Base-by-base conservation (phyloP, 2,797 vertebrate genomes). In the Tenualosa ilisha region DNA sequence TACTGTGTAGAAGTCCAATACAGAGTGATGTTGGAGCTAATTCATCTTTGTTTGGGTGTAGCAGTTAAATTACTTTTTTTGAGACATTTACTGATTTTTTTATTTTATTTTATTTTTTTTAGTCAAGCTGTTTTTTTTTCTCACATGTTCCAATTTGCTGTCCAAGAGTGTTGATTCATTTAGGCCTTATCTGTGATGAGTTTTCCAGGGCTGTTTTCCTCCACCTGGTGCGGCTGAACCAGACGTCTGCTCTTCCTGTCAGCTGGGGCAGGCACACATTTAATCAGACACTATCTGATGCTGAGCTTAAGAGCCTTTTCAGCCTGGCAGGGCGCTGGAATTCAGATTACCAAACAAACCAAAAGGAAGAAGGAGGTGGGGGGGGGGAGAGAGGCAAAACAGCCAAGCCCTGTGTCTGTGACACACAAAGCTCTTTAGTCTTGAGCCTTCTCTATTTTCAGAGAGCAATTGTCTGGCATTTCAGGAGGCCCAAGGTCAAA, bases 401-500 rank as follows among this genome's bases (percentile, higher is more conserved):
- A 13, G 31, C 53, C 65, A 90, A 88, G 72, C 89, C 54, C 46
- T 83, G 26, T 81, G 37, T 88, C 87, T 86, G 89, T 88, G 83
- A 85, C 24, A 61, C 83, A 65, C 68, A 61, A 68, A 88, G 79
- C 89, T 88, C 86, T 82, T 85, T 87, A 90, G 90, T 94, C 90
- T 90, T 81, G 75, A 59, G 75, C 40, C 87, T 91, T 88, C 88
- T 89, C 83, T 88, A 61, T 90, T 92, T 92, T 92, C 88, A 90
- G 84, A 92, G 87, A 90, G 92, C 88, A 88, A 92, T 91, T 91
- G 89, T 92, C 88, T 91, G 92, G 91, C 90, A 91, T 95, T 94
- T 94, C 91, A 93, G 91, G 90, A 92, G 92, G 88, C 93, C 92
- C 95, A 96, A 96, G 94, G 95, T 96, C 95, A 96, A 95, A 95